Conservation (phyloP, 2,113 vertebrate species). For the Anarhynchus alexandrinus region DNA sequence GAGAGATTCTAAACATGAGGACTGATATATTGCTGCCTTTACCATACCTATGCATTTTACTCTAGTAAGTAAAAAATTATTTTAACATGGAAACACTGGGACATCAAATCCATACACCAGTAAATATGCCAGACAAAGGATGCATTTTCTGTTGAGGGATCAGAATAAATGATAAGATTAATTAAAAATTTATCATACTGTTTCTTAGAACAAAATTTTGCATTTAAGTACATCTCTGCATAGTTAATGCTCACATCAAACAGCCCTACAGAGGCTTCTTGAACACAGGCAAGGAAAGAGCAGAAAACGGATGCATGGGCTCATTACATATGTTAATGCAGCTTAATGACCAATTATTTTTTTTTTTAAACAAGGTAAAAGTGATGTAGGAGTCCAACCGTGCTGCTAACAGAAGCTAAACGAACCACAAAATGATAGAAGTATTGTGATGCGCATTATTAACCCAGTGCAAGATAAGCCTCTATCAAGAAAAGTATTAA, state of each 20-base stretch:
- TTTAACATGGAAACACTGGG: background rate
- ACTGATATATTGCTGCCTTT: background rate
- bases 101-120: background rate
- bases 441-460: background rate
- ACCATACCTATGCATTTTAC: background rate
- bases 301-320: background rate
- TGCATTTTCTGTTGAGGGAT: background rate
- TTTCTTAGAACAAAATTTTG: background rate
- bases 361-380: conserved; percentile 2
- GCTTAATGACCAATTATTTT: background rate
- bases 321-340: background rate
- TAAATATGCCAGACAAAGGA: background rate
- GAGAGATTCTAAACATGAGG: conserved; percentile 11
- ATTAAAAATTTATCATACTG: background rate
- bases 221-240: background rate
- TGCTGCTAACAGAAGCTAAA: background rate
- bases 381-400: background rate
- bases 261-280: background rate
- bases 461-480: background rate
- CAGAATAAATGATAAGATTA: background rate
- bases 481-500: background rate
- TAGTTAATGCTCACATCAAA: background rate
- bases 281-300: background rate
- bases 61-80: background rate
- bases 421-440: background rate